Percentiles rank a stretch among this genome's conserved stretches.
phyloP scores from a whole-genome alignment of 2,797 vertebrate species.

The Sphaeramia orbicularis region DNA sequence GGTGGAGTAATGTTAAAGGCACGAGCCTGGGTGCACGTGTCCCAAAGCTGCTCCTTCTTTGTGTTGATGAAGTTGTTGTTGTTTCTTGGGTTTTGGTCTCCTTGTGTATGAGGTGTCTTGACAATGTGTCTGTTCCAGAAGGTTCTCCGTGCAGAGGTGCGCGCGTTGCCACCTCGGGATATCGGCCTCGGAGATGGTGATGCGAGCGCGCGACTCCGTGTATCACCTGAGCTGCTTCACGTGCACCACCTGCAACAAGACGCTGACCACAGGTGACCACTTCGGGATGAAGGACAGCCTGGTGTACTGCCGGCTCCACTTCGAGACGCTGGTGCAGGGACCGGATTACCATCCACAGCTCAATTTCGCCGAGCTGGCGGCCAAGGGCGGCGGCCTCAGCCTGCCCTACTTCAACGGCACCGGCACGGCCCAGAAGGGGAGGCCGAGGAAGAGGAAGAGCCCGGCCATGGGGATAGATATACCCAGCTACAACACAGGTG shows the following conservation, averaged over 20 bases:
- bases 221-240: slow-evolving; percentile 99
- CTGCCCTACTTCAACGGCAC: slow-evolving; percentile 98
- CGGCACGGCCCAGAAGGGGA: slow-evolving; percentile 94
- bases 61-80: too few species aligned
- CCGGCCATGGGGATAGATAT: slow-evolving; percentile 96
- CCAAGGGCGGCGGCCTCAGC: slow-evolving; percentile 91
- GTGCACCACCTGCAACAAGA: slow-evolving; percentile 98
- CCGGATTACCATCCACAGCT: slow-evolving; percentile 92
- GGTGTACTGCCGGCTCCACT: slow-evolving; percentile 97
- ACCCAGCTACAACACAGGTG: slow-evolving; percentile 95
- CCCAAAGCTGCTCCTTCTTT: too few species aligned
- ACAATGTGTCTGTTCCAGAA: slow-evolving; percentile 90
- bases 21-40: too few species aligned
- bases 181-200: slow-evolving; percentile 99
- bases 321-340: slow-evolving; percentile 95
- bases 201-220: slow-evolving; percentile 98
- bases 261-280: slow-evolving; percentile 97
- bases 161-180: slow-evolving; percentile 99
- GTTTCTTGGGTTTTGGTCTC: neutral
- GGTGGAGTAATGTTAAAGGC: too few species aligned
- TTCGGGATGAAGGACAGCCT: slow-evolving; percentile 99
- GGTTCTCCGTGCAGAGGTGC: slow-evolving; percentile 99
- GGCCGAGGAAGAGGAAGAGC: slow-evolving; percentile 96
- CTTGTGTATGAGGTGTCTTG: slow-evolving; percentile 58
- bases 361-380: slow-evolving; percentile 96